Percentiles rank a stretch among this genome's conserved stretches.
These are phyloP conservation scores for Sakesphorus luctuosus DNA, from an alignment of 2,113 vertebrate species.

Conservation along the genomic window DNA sequence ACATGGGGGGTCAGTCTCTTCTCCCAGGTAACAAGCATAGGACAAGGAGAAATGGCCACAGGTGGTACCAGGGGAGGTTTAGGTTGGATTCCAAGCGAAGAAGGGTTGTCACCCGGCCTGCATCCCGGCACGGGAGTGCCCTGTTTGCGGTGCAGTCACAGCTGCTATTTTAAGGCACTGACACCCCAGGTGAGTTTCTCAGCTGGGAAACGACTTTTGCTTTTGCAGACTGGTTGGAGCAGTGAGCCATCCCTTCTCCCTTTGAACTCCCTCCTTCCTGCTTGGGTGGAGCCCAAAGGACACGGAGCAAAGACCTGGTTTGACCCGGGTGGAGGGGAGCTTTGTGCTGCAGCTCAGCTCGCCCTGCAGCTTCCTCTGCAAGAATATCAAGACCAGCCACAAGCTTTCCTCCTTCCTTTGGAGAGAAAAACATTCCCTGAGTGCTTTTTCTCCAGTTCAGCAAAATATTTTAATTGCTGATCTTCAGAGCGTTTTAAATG, in stretches of 20 bases:
- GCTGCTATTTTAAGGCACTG: background rate
- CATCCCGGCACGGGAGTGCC: accelerated
- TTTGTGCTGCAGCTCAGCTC: background rate
- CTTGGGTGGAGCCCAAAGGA: background rate
- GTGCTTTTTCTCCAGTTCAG: background rate
- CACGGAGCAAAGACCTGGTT: background rate
- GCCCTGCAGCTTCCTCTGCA: background rate
- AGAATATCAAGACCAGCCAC: background rate
- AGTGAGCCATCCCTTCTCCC: background rate
- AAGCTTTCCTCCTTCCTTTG: background rate
- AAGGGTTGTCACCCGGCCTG: background rate
- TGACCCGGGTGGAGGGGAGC: background rate
- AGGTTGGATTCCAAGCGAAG: background rate
- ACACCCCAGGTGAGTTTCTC: background rate
- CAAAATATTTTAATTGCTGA: background rate
- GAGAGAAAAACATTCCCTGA: background rate
- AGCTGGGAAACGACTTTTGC: background rate
- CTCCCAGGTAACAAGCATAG: background rate
- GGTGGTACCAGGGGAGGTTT: background rate
- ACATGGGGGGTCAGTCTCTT: accelerated
- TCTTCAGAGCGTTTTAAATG: background rate
- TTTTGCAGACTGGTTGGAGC: background rate
- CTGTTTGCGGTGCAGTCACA: background rate
- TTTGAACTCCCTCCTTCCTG: background rate
- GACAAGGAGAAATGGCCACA: background rate